Conservation (phyloP, 2,113 vertebrate genomes). For the Ovis canadensis region DNA sequence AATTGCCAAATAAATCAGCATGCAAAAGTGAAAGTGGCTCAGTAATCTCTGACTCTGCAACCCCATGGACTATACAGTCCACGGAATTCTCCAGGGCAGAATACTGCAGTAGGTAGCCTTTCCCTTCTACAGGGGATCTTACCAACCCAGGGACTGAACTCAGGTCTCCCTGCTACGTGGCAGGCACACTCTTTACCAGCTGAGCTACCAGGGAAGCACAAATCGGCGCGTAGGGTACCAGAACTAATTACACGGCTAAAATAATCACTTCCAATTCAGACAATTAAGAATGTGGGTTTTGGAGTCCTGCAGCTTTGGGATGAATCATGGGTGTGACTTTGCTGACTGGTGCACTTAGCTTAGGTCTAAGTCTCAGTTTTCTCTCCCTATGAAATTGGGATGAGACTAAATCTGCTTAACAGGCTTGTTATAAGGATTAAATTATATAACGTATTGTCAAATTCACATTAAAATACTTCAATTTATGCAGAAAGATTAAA, state of each 20-base stretch:
- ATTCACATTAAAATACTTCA: conserved; percentile 43
- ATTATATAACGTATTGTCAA: conserved; percentile 22
- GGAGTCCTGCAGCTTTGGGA: not conserved
- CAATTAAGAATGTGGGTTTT: not conserved
- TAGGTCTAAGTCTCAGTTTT: not conserved
- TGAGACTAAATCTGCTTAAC: not conserved
- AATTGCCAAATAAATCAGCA: not conserved
- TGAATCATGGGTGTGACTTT: not conserved
- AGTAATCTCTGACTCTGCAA: not conserved
- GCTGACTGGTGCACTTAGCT: not conserved
- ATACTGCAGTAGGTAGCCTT: not conserved
- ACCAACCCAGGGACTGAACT: not conserved
- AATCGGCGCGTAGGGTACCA: not conserved
- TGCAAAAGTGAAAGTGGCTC: not conserved
- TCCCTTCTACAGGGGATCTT: not conserved
- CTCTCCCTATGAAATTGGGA: not conserved
- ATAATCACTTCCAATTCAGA: not conserved
- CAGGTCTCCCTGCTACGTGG: not conserved
- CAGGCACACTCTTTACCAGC: not conserved
- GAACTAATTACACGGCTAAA: not conserved
- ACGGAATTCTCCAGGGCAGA: not conserved
- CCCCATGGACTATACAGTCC: not conserved
- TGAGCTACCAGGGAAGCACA: not conserved
- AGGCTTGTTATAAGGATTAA: not conserved
- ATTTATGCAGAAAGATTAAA: conserved; percentile 37